Evolutionary conservation across 2,888 invertebrate species (phyloP).

Genomic region (Meloe dianella): DNA sequence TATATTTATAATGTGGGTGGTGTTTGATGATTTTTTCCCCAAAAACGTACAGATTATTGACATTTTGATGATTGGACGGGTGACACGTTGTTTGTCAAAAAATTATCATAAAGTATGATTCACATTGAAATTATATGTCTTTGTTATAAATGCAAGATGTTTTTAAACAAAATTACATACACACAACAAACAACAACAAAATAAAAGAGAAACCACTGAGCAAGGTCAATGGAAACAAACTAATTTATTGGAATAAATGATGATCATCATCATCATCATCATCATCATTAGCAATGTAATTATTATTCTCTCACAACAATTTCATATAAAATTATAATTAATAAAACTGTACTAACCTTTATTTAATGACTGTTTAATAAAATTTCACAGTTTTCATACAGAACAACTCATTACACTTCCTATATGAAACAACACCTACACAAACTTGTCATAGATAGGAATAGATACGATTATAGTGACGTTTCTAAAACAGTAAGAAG

Average conservation of each 20-base stretch:
- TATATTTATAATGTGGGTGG: too few relatives aligned
- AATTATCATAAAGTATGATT: background rate
- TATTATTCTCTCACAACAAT: background rate
- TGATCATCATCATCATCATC: background rate
- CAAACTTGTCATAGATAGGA: constrained; percentile 36
- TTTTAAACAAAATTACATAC: background rate
- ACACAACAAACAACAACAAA: background rate
- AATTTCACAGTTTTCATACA: constrained; percentile 28
- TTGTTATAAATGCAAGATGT: constrained; percentile 1
- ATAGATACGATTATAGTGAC: constrained; percentile 22
- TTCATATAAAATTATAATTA: background rate
- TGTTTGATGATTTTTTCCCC: background rate
- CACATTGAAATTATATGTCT: background rate
- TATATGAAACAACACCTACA: constrained; percentile 39
- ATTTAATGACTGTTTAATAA: constrained; percentile 15
- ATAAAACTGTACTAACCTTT: background rate
- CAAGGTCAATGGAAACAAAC: constrained; percentile 27
- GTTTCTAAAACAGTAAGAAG: constrained; percentile 17
- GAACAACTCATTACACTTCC: constrained; percentile 31
- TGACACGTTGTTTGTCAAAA: constrained; percentile 4
- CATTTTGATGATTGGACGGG: background rate
- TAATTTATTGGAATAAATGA: background rate
- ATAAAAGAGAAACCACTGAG: constrained; percentile 21
- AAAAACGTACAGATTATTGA: background rate
- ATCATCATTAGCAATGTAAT: background rate